phyloP scores from a whole-genome alignment of 1,140 invertebrate species.

The Cydia amplana region DNA sequence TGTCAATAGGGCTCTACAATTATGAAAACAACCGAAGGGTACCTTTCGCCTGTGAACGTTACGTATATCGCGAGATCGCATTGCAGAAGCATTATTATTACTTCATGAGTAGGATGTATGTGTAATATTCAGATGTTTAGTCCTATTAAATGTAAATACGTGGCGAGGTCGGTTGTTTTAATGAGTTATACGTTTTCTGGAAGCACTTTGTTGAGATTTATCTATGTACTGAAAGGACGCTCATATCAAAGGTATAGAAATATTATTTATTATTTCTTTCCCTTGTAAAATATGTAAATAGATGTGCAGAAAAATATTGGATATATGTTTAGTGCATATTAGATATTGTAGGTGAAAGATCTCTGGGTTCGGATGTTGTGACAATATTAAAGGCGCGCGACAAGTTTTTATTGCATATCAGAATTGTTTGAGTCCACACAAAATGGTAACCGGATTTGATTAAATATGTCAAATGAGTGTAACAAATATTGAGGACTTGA shows the following conservation, averaged over 20 bases:
- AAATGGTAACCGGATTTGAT: neutral
- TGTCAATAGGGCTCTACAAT: neutral
- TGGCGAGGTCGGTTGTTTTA: constrained; percentile 47
- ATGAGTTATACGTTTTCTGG: constrained; percentile 40
- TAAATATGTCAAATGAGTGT: neutral
- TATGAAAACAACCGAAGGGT: neutral
- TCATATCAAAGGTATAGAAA: constrained; percentile 71
- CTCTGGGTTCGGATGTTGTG: constrained; percentile 46
- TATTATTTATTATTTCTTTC: constrained; percentile 70
- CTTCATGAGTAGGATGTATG: constrained; percentile 23
- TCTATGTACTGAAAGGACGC: constrained; percentile 55
- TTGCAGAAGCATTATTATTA: constrained; percentile 1
- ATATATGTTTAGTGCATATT: constrained; percentile 50
- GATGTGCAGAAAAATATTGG: constrained; percentile 58
- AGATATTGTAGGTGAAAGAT: constrained; percentile 45
- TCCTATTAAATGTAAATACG: constrained; percentile 45
- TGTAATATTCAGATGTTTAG: constrained; percentile 38
- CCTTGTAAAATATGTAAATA: constrained; percentile 77
- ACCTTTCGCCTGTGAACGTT: neutral
- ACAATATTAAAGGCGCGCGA: constrained; percentile 32
- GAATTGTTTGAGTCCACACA: neutral
- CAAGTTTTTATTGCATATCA: neutral
- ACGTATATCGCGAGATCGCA: neutral
- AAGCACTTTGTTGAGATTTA: constrained; percentile 43
- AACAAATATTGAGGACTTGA: neutral